These are phyloP conservation scores for Chlamydotis undulata DNA, from an alignment of 2,113 vertebrate species.

Conservation along the genomic window DNA sequence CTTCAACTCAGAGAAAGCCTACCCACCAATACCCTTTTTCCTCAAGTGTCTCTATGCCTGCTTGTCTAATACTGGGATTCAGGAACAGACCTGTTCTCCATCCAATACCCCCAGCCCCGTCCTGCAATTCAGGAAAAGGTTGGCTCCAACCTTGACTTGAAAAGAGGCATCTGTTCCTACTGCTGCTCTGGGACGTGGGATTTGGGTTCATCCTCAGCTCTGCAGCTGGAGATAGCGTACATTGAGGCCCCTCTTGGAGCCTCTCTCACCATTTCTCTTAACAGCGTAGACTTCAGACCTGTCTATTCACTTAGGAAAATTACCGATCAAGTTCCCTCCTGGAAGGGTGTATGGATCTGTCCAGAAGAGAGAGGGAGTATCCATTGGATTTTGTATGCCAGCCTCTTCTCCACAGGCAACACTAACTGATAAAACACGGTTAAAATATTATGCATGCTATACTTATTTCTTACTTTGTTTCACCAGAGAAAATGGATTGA, in stretches of 20 bases:
- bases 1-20: neutral
- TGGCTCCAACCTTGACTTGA: neutral
- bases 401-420: neutral
- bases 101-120: neutral
- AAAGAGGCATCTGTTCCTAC: neutral
- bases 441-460: neutral
- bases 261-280: neutral
- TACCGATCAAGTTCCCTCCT: neutral
- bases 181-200: neutral
- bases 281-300: neutral
- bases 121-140: neutral
- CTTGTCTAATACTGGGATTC: neutral
- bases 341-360: neutral
- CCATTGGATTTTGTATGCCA: neutral
- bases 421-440: neutral
- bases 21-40: neutral
- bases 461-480: neutral
- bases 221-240: neutral
- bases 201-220: neutral
- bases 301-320: neutral
- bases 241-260: neutral
- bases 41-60: neutral
- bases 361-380: neutral
- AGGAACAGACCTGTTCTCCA: neutral
- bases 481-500: neutral